These are phyloP conservation scores for Varanus komodoensis DNA, from an alignment of 2,113 vertebrate genomes.

Conservation along the genomic window DNA sequence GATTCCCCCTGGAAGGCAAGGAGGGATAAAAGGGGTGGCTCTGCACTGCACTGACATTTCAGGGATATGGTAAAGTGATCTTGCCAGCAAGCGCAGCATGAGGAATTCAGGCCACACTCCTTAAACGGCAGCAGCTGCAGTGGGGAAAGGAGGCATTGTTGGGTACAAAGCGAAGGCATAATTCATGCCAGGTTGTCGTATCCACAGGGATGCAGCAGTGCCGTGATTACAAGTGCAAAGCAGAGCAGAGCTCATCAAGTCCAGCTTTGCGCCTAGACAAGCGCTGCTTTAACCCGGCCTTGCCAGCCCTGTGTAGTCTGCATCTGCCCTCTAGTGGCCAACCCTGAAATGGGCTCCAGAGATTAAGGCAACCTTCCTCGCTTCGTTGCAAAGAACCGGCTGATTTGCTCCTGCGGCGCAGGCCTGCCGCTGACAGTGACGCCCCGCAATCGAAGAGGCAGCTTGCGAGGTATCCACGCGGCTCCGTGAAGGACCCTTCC, in stretches of 20 bases:
- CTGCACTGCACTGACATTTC: background rate
- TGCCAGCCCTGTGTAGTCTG: constrained; percentile 23
- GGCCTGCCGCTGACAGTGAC: background rate
- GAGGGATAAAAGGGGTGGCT: no score
- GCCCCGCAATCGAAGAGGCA: background rate
- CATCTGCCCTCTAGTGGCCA: constrained; percentile 61
- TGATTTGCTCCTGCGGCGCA: background rate
- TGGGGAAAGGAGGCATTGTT: background rate
- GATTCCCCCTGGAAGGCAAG: background rate
- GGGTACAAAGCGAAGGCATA: background rate
- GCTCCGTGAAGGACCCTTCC: background rate
- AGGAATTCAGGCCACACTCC: background rate
- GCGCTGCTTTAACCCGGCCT: background rate
- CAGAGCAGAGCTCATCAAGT: background rate
- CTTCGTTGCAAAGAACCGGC: background rate
- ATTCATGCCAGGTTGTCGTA: background rate
- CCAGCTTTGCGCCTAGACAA: background rate
- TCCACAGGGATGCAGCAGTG: background rate
- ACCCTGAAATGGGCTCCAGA: background rate
- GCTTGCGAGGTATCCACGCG: no score
- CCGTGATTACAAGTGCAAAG: background rate
- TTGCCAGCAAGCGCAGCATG: background rate
- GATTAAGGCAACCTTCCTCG: background rate
- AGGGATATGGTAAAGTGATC: background rate
- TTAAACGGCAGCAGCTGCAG: background rate